phyloP scores from a whole-genome alignment of 2,888 invertebrate genomes.

The Idaea aversata region DNA sequence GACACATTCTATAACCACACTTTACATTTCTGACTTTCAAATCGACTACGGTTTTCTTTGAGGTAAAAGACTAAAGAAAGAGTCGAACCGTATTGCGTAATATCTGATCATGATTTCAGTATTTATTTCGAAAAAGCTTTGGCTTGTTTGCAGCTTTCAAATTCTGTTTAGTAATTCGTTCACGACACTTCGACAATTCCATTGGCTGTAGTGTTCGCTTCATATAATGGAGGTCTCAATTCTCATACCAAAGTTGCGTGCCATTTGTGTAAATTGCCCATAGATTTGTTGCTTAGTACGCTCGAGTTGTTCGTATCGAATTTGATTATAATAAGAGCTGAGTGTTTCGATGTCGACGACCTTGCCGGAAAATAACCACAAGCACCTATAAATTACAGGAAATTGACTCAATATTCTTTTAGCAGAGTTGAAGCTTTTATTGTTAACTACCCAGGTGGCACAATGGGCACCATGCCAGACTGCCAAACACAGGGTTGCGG shows the following conservation, averaged over 20 bases:
- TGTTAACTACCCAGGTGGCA: neutral
- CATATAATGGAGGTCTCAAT: constrained; percentile 30
- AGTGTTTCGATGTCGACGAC: constrained; percentile 8
- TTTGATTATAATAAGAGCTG: constrained; percentile 4
- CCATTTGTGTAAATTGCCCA: constrained; percentile 17
- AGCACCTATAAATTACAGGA: neutral
- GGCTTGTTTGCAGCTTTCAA: constrained; percentile 41
- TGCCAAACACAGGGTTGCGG: too few relatives aligned
- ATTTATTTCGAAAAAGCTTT: constrained; percentile 42
- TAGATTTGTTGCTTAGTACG: neutral
- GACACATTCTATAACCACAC: neutral
- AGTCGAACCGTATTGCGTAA: neutral
- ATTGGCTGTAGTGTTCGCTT: constrained; percentile 24
- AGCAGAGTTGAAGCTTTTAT: neutral
- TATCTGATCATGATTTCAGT: constrained; percentile 50
- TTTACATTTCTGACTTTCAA: neutral
- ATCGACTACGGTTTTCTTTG: neutral
- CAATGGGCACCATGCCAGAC: too few relatives aligned
- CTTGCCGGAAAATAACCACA: constrained; percentile 3
- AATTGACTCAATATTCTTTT: neutral
- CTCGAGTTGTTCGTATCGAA: neutral
- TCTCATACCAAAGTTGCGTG: constrained; percentile 20
- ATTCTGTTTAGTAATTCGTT: constrained; percentile 47
- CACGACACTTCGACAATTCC: constrained; percentile 20
- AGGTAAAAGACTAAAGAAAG: neutral